Evolutionary conservation across 92 coral and sea anemone species (phyloP).

Genomic region (Bergia puertoricense): DNA sequence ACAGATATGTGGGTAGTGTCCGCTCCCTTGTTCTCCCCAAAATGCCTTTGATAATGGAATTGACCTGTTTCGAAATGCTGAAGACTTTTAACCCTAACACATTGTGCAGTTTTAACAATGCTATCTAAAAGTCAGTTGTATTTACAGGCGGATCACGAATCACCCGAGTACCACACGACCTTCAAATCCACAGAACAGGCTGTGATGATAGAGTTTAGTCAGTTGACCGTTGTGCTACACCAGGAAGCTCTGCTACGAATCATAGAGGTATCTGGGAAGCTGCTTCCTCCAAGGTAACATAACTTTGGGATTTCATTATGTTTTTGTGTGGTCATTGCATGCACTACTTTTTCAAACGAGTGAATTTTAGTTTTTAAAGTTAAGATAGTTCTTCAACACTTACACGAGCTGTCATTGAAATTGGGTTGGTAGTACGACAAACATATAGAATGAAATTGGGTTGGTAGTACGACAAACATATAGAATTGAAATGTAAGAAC

Average conservation of each 20-base stretch:
- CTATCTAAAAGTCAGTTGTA: neutral
- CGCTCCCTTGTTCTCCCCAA: too few species aligned
- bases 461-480: neutral
- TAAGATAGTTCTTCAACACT: too few species aligned
- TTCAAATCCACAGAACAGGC: conserved; percentile 84
- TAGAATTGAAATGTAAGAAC: neutral
- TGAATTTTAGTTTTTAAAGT: too few species aligned
- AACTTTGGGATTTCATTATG: neutral
- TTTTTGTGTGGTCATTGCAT: neutral
- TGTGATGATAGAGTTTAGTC: conserved; percentile 74
- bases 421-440: neutral
- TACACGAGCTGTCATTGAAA: neutral
- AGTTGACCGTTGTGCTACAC: conserved; percentile 78
- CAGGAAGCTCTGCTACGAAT: conserved; percentile 90
- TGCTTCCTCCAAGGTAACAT: conserved; percentile 82
- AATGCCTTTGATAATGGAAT: too few species aligned
- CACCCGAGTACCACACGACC: conserved; percentile 77
- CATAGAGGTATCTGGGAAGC: conserved; percentile 78
- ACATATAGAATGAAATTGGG: neutral
- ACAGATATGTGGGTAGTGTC: too few species aligned
- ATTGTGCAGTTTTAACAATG: neutral
- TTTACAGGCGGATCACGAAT: conserved; percentile 76
- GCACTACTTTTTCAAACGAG: too few species aligned
- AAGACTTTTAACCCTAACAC: neutral
- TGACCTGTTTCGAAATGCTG: neutral